phyloP scores from a whole-genome alignment of 2,797 vertebrate genomes.

The Knipowitschia caucasica region DNA sequence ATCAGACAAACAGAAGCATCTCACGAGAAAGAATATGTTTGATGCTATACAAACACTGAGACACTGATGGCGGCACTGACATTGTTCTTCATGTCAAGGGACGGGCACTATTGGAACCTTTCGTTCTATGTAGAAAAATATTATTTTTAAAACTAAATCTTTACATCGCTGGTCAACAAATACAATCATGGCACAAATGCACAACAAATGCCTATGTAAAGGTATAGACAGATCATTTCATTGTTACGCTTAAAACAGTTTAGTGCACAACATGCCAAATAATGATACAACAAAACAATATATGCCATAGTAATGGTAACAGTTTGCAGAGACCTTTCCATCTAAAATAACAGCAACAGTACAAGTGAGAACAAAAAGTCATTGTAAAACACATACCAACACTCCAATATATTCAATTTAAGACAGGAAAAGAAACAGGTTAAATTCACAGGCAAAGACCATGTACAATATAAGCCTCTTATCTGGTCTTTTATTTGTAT shows the following conservation, averaged over 20 bases:
- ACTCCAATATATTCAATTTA: constrained; percentile 61
- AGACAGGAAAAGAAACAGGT: constrained; percentile 68
- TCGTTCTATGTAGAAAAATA: constrained; percentile 81
- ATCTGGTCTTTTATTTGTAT: constrained; percentile 48
- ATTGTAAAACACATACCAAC: constrained; percentile 61
- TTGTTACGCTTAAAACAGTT: constrained; percentile 62
- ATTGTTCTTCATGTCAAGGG: constrained; percentile 74
- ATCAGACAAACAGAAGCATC: constrained; percentile 60
- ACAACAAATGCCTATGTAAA: constrained; percentile 72
- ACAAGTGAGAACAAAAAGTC: constrained; percentile 72
- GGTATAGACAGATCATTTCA: constrained; percentile 64
- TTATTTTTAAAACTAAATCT: constrained; percentile 72
- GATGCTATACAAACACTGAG: constrained; percentile 69
- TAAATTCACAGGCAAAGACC: constrained; percentile 81
- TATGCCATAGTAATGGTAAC: constrained; percentile 71
- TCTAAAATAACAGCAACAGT: constrained; percentile 61
- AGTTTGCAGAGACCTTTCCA: constrained; percentile 61
- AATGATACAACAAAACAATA: constrained; percentile 72
- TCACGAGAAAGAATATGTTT: constrained; percentile 71
- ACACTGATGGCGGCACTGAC: constrained; percentile 76
- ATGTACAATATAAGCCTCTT: constrained; percentile 57
- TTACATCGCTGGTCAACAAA: constrained; percentile 74
- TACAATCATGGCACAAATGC: constrained; percentile 79
- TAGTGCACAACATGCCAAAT: constrained; percentile 82
- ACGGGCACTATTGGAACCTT: constrained; percentile 56